A percentile compares a stretch with the other conserved stretches of the same genome.
Evolutionary conservation across 2,888 invertebrate species (phyloP).

Genomic region (Notocelia uddmanniana): DNA sequence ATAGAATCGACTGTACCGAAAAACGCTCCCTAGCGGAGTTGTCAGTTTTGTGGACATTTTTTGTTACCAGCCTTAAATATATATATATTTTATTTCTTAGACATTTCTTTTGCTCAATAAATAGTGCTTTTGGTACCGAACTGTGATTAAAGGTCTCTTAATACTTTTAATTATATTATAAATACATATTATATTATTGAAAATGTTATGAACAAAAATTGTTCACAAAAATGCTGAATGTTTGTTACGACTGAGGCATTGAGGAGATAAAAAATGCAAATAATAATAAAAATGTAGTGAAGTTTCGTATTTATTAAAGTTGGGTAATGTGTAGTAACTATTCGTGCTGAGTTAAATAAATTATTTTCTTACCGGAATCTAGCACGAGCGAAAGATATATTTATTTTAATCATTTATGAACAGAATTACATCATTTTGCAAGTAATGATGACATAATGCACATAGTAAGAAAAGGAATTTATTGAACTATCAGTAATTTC

Average conservation of each 20-base stretch:
- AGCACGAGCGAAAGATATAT: neutral
- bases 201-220: conserved; percentile 49
- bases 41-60: conserved; percentile 62
- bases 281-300: conserved; percentile 23
- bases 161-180: conserved; percentile 36
- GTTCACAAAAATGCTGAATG: conserved; percentile 52
- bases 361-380: conserved; percentile 25
- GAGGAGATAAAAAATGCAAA: conserved; percentile 11
- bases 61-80: conserved; percentile 53
- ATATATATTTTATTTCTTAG: conserved; percentile 4
- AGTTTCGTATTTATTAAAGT: conserved; percentile 28
- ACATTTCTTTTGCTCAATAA: conserved; percentile 37
- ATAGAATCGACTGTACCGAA: conserved; percentile 58
- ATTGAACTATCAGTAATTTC: no score
- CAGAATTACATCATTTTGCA: neutral
- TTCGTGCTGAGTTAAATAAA: conserved; percentile 50
- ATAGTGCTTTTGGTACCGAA: conserved; percentile 40
- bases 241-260: conserved; percentile 56
- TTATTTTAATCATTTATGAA: neutral
- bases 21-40: conserved; percentile 56
- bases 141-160: conserved; percentile 43
- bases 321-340: conserved; percentile 37
- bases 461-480: no score
- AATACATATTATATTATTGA: conserved; percentile 26
- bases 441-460: no score